Conservation (phyloP, 1,140 invertebrate species). For the Platorchestia sp. region DNA sequence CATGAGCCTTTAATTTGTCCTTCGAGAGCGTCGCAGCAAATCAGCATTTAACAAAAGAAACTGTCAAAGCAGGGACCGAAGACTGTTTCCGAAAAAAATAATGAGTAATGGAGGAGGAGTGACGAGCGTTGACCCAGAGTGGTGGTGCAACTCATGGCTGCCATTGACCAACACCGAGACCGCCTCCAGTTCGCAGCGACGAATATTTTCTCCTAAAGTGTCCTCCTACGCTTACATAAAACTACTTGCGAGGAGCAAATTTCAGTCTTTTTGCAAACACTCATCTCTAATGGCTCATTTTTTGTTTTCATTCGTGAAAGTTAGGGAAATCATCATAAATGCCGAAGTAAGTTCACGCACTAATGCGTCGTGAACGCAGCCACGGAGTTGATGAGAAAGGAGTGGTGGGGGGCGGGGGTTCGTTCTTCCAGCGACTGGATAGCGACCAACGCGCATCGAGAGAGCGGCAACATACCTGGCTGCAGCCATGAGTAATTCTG, state of each 20-base stretch:
- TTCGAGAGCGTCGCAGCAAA: background rate
- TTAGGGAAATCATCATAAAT: background rate
- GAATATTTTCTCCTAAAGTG: background rate
- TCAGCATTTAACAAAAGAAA: background rate
- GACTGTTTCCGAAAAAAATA: background rate
- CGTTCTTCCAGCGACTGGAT: background rate
- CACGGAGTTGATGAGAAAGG: background rate
- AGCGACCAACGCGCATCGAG: background rate
- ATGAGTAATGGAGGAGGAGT: background rate
- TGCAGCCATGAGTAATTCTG: background rate
- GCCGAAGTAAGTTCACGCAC: background rate
- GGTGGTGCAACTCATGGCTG: conserved; percentile 2
- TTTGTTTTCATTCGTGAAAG: background rate
- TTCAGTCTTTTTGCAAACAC: background rate
- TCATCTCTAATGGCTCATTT: background rate
- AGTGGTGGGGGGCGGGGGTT: background rate
- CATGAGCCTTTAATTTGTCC: background rate
- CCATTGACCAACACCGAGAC: conserved; percentile 5
- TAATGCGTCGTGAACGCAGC: background rate
- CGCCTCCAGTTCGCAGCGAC: background rate
- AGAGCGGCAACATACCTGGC: background rate
- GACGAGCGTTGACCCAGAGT: background rate
- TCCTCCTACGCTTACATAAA: background rate
- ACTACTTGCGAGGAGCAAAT: background rate
- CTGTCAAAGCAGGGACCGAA: background rate